Base-by-base conservation (phyloP, 1,140 invertebrate species). In the Bemisia tabaci region DNA sequence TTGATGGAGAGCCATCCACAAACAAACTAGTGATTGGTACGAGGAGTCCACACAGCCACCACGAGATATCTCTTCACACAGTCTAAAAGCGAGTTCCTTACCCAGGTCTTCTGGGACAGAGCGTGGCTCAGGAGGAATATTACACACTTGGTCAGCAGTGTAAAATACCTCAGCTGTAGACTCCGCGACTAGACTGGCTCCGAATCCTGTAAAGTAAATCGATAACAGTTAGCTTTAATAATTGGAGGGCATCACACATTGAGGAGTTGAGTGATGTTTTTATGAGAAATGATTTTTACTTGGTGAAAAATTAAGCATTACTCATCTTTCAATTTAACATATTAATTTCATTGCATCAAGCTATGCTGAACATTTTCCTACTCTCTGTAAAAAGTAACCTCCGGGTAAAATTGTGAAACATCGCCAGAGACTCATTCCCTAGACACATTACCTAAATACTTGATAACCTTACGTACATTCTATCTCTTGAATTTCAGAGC, bases 1-100 rank as follows among this genome's bases (percentile, higher is more conserved):
- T 74, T 92, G 92, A 12, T 93, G 89, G 0, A 98, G 81, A 2
- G 92, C 87, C 94, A 99, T 98, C 75, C 90, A 93, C 9, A 97
- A 79, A 22, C 88, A 83, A 1, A 89, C 83, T 66, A 97, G 78
- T 77, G 87, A 86, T 81, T 99, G 97, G 75, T 89, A 92, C 21
- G 83, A 78, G 1, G 94, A 92, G 78, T 97, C 94, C 0, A 94
- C 83, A 75, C 92, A 91, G n/a, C 96, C 96, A 58, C 93, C 94
- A 72, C 86, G 81, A 75, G 90, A 90, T 70, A 99, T 91, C 84
- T 98, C 95, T 73, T 95, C 88, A 17, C 98, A 75, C 2, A 98
- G 78, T 66, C 82, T 80, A 72, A 85, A 82, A 0, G 92, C 92
- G 39, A 91, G 91, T 72, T 89, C 81, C 74, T 82, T 82, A 0